A percentile compares a stretch with the other conserved stretches of the same genome.
Conservation (phyloP, 2,113 vertebrate species). For the Pachypanchax playfairii region DNA sequence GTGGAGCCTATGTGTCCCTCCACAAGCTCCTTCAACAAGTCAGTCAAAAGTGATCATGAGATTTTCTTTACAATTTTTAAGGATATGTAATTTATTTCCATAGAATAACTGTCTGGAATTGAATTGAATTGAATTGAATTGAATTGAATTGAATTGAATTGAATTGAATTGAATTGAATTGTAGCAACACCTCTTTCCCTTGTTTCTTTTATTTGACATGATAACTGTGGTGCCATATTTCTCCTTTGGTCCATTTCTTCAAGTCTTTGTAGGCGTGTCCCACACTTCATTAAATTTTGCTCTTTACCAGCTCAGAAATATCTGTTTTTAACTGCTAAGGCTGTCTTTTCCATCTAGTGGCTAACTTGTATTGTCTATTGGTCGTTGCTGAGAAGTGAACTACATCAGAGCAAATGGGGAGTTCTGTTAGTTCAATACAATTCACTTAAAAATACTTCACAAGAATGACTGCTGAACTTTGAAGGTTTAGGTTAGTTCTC, state of each 20-base stretch:
- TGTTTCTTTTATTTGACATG: neutral
- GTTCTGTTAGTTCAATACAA: no score
- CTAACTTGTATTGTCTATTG: neutral
- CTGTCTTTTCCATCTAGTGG: neutral
- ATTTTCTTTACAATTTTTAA: neutral
- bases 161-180: no score
- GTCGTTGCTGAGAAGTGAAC: neutral
- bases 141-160: no score
- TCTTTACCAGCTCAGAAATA: neutral
- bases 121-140: no score
- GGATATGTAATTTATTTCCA: no score
- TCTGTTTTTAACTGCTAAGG: conserved; percentile 1
- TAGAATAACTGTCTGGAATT: no score
- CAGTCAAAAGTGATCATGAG: conserved; percentile 31
- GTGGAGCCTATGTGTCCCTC: conserved; percentile 45
- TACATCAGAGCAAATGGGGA: neutral
- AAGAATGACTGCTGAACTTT: no score
- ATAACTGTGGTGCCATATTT: neutral
- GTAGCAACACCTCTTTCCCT: neutral
- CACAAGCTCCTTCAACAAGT: conserved; percentile 36
- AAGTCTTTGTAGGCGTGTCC: neutral
- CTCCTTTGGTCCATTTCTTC: neutral
- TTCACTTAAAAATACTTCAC: no score
- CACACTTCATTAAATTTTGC: neutral
- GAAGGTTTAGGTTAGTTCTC: no score